phyloP scores from a whole-genome alignment of 2,888 invertebrate genomes.

The Selenia dentaria region DNA sequence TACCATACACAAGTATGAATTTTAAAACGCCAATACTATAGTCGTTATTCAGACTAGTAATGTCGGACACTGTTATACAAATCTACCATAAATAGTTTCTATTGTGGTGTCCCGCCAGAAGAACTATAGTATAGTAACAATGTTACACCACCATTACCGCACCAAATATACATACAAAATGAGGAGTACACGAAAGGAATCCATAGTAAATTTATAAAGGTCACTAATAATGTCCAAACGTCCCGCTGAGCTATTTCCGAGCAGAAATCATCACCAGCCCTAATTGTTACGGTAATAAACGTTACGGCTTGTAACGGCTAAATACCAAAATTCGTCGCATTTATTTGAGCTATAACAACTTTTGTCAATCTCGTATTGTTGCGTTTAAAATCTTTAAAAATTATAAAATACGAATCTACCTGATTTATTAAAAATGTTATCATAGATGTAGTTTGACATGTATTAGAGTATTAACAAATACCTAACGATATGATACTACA shows the following conservation, averaged over 20 bases:
- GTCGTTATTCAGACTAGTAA: no score
- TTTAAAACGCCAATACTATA: no score
- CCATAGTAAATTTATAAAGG: conserved; percentile 21
- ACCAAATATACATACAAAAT: neutral
- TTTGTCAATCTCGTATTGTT: neutral
- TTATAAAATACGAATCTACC: neutral
- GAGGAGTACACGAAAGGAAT: neutral
- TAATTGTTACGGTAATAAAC: conserved; percentile 31
- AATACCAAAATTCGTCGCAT: conserved; percentile 7
- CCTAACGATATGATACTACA: conserved; percentile 61
- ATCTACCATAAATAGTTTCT: no score
- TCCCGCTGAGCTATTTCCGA: conserved; percentile 57
- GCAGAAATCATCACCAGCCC: conserved; percentile 37
- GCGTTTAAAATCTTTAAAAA: conserved; percentile 2
- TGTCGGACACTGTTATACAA: no score
- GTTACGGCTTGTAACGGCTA: conserved; percentile 10
- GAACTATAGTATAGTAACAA: no score
- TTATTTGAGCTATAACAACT: conserved; percentile 1
- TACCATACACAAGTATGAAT: neutral
- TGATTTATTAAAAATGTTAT: conserved; percentile 29
- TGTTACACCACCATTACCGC: neutral
- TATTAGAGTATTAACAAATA: conserved; percentile 41
- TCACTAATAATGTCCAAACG: conserved; percentile 48
- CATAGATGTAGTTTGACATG: conserved; percentile 15
- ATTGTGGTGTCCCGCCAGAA: no score